Evolutionary conservation across 35 echinoderm and acorn worm species (phyloP), one percentile per base, ranked within the genome.

Genomic region (Apostichopus parvimensis): DNA sequence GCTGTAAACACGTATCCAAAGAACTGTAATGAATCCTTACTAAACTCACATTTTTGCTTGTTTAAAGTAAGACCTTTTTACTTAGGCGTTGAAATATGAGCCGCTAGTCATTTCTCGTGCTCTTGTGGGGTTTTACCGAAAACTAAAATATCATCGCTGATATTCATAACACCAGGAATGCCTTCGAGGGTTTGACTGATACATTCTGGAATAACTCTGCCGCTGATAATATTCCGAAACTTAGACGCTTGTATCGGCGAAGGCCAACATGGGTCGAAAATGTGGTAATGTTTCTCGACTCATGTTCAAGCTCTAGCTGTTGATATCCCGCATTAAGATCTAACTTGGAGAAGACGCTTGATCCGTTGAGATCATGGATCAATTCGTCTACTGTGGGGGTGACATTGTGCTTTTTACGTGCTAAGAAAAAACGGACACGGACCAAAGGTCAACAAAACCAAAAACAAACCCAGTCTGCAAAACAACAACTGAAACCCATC

Each of bases 281-380:
- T 2, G 90, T 91, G 5, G 90, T 91, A 9, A 91, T 91, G 58
- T 91, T 94, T 72, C 95, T 53, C 58, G 76, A 65, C 76, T 96
- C 90, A 22, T 79, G 76, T 5, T 54, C 26, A 9, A 94, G 53
- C 83, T 94, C 93, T 20, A 97, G 53, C 68, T 97, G 95, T 53
- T 97, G 90, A 28, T 97, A 97, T 21, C 90, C 87, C 60, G 78
- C 92, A 52, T 91, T 89, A n/a, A 97, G 81, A 80, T 97, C 93
- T 26, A 97, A 58, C 76, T 97, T 94, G n/a, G 91, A 90, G 59
- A 97, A 94, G 3, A 90, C 82, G 9, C 12, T 60, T 1, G 90
- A 89, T 56, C 86, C 86, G 88, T 94, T 97, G 0, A 97, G 64
- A 55, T 97, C 86, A 87, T 80, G 53, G 12, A 92, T 94, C 3